Base-by-base conservation (phyloP, 1,140 invertebrate species). In the Drosophila auraria region DNA sequence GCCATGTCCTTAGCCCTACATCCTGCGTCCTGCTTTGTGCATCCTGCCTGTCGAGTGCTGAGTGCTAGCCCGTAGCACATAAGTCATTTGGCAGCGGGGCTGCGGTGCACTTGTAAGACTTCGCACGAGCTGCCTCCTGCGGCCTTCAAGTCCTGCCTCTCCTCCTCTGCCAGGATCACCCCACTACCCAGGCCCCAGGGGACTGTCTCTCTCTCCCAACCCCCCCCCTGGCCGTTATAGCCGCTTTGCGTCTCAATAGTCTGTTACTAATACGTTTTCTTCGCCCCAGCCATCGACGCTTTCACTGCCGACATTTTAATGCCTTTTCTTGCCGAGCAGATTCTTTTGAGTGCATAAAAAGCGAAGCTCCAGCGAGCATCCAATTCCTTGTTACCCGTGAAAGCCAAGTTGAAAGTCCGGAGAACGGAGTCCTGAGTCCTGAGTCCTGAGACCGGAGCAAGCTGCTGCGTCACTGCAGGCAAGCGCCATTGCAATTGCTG, bases 191-290 rank as follows among this genome's bases (percentile, higher is more conserved):
- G 9, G 8, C 20, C 50, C 64, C 27, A 14, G 44, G 20, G 62
- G 38, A 45, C 54, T 30, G 9, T 36, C 56, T 76, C 17, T 15
- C 56, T 15, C 33, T 12, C 51, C n/a, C n/a, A n/a, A n/a, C n/a
- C 12, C 30, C 20, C 30, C 20, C 17, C 50, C 58, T 20, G 20
- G 23, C 40, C 44, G 23, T 44, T 63, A 59, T 65, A 66, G 56
- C 59, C 83, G 86, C 83, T 82, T 79, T 82, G 82, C 84, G 78
- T 83, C 83, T 87, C 83, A 87, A 87, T 87, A 87, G 83, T 87
- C 86, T 90, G 84, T 89, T 89, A 89, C 84, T 89, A 89, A 89
- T 89, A 89, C 84, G 84, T 89, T 89, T 89, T 78, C 65, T 58
- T 70, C 75, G 36, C 51, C 45, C 27, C 53, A 58, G 38, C 72